A percentile compares a stretch with the other conserved stretches of the same genome.
phyloP scores from a whole-genome alignment of 1,140 invertebrate species.

The Orussus abietinus region DNA sequence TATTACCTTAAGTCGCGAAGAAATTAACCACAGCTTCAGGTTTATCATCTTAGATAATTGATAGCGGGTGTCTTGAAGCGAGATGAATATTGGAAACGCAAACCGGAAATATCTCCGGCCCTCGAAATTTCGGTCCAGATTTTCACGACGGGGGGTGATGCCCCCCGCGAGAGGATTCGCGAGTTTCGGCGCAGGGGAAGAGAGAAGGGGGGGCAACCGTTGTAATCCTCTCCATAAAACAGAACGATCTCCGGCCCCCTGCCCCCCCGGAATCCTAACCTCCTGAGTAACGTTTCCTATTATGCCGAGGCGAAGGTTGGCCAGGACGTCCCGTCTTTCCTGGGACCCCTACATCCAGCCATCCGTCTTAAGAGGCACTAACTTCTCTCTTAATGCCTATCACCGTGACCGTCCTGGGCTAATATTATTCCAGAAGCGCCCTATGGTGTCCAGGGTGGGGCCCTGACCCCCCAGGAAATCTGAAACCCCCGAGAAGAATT shows the following conservation, averaged over 20 bases:
- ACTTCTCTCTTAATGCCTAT: constrained; percentile 19
- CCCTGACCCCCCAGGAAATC: no score
- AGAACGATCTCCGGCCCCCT: constrained; percentile 6
- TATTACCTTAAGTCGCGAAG: no score
- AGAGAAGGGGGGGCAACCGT: background rate
- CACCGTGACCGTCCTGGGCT: constrained; percentile 18
- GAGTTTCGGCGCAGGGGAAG: background rate
- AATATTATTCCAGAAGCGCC: constrained; percentile 26
- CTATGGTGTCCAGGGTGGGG: no score
- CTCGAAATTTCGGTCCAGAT: no score
- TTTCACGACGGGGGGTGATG: no score
- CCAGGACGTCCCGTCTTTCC: background rate
- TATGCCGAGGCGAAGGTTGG: constrained; percentile 2
- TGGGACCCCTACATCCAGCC: background rate
- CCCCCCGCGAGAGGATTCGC: background rate
- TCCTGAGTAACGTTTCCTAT: constrained; percentile 8
- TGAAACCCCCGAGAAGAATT: no score
- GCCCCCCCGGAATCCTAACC: background rate
- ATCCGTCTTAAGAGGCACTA: constrained; percentile 30
- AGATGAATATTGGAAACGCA: no score
- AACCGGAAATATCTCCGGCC: no score
- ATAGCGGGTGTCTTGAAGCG: no score
- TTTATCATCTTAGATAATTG: no score
- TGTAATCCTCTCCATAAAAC: constrained; percentile 11
- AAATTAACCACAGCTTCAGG: no score